A percentile compares a stretch with the other conserved stretches of the same genome.
phyloP scores from a whole-genome alignment of 2,888 invertebrate genomes.

The Lasiommata megera region DNA sequence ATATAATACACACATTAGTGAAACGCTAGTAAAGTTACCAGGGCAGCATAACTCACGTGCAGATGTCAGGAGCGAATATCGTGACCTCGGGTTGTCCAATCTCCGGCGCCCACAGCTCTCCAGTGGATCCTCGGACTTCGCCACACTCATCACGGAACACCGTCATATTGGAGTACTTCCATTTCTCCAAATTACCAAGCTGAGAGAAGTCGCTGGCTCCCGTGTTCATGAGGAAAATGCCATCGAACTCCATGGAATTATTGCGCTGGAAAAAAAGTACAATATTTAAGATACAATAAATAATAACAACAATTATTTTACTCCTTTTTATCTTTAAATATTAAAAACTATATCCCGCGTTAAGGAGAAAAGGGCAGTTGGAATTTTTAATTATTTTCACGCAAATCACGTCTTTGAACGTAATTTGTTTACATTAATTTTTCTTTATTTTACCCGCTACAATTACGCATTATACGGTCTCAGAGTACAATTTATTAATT shows the following conservation, averaged over 20 bases:
- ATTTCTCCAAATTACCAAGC: slow-evolving; percentile 86
- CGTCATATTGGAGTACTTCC: slow-evolving; percentile 84
- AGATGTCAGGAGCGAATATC: slow-evolving; percentile 89
- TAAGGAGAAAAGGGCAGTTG: too few relatives aligned
- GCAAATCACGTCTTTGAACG: too few relatives aligned
- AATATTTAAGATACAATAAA: too few relatives aligned
- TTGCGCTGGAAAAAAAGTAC: slow-evolving; percentile 83
- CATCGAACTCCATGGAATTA: slow-evolving; percentile 86
- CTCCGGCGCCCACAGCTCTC: slow-evolving; percentile 91
- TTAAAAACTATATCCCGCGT: too few relatives aligned
- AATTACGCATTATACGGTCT: too few relatives aligned
- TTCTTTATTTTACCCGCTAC: too few relatives aligned
- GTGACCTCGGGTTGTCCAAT: slow-evolving; percentile 77
- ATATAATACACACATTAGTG: too few relatives aligned
- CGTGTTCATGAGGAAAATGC: slow-evolving; percentile 88
- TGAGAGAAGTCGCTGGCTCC: slow-evolving; percentile 84
- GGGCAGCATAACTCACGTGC: slow-evolving; percentile 83
- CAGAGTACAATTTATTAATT: too few relatives aligned
- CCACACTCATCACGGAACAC: slow-evolving; percentile 84
- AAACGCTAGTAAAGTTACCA: neutral
- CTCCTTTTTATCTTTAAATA: too few relatives aligned
- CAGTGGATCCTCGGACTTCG: slow-evolving; percentile 86
- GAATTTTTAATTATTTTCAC: too few relatives aligned
- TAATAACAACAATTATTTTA: too few relatives aligned
- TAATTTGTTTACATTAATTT: too few relatives aligned